phyloP scores from a whole-genome alignment of 2,888 invertebrate genomes.

The Argyresthia albistria region DNA sequence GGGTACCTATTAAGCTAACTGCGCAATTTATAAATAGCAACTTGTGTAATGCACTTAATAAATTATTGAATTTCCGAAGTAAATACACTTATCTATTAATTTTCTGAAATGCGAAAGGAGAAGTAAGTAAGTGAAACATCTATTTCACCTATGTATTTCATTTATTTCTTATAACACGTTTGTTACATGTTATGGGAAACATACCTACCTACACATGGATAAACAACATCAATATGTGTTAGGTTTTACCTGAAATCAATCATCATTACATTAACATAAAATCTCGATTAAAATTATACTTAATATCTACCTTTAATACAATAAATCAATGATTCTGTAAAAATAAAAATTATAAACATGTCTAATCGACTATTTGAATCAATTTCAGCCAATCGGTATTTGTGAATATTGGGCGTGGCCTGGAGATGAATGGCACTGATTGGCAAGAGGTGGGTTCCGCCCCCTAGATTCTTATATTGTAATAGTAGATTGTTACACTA shows the following conservation, averaged over 20 bases:
- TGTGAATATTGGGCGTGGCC: too few species aligned
- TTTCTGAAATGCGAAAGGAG: neutral
- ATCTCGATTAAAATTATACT: neutral
- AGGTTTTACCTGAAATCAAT: constrained; percentile 22
- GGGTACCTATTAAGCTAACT: too few species aligned
- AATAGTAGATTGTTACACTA: too few species aligned
- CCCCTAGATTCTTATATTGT: too few species aligned
- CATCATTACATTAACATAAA: neutral
- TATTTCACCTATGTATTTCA: constrained; percentile 10
- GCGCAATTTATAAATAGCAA: constrained; percentile 53
- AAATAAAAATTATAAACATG: too few species aligned
- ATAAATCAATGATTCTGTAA: neutral
- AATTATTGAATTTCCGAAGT: constrained; percentile 59
- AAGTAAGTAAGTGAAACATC: neutral
- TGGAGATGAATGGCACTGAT: neutral
- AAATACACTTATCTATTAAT: constrained; percentile 19
- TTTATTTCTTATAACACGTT: constrained; percentile 40
- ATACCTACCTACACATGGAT: constrained; percentile 36
- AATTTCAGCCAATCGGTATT: too few species aligned
- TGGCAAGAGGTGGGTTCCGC: too few species aligned
- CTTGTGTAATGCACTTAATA: constrained; percentile 65
- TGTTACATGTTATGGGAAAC: constrained; percentile 29
- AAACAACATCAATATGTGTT: constrained; percentile 27
- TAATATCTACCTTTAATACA: neutral
- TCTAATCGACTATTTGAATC: too few species aligned